phyloP scores from a whole-genome alignment of 2,888 invertebrate species.

The Tiphia femorata region DNA sequence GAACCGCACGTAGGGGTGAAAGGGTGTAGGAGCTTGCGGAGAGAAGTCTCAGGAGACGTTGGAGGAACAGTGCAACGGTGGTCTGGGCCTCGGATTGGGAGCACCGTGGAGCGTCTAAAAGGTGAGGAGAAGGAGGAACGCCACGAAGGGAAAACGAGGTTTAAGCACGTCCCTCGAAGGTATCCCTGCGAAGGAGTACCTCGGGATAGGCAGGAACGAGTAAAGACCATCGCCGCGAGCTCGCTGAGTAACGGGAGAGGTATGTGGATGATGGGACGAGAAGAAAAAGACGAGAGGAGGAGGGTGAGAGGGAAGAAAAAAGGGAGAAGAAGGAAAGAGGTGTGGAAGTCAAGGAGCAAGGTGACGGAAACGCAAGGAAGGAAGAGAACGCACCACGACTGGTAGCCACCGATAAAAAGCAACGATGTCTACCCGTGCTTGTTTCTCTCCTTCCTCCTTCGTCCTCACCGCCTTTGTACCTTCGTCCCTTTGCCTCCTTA shows the following conservation, averaged over 20 bases:
- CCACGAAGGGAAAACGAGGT: not conserved
- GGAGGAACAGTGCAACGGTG: no score
- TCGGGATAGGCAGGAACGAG: no score
- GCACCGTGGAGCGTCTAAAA: slow-evolving; percentile 2
- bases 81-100: not conserved
- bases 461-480: no score
- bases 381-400: no score
- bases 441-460: no score
- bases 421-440: not conserved
- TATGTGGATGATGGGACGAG: no score
- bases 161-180: not conserved
- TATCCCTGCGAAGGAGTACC: no score
- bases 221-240: not conserved
- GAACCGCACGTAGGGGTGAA: not conserved
- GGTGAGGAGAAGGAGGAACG: not conserved
- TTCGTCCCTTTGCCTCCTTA: no score
- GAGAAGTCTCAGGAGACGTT: no score
- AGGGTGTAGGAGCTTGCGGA: no score
- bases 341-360: not conserved
- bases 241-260: no score
- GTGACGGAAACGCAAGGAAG: slow-evolving; percentile 16
- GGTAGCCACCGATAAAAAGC: slow-evolving; percentile 2
- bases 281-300: not conserved
- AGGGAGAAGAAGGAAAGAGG: not conserved
- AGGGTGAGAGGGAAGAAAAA: not conserved